Evolutionary conservation across 92 coral and sea anemone species (phyloP).

Genomic region (Umimayanthus chanpuru): DNA sequence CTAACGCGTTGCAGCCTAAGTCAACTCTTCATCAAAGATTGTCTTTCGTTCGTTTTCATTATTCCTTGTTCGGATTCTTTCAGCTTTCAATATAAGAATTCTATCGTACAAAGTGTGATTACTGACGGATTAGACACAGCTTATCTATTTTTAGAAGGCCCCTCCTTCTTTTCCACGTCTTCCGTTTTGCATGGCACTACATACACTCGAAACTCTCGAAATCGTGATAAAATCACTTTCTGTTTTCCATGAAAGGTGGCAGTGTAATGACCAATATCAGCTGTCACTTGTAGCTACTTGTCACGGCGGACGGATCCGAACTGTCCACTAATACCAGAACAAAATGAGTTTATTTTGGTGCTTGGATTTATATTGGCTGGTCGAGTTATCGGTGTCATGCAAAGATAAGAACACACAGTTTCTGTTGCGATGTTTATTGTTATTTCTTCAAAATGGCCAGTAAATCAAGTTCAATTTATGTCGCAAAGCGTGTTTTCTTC

Average conservation of each 20-base stretch:
- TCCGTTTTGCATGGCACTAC: neutral
- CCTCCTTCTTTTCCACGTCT: neutral
- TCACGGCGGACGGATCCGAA: neutral
- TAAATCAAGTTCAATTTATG: too few species aligned
- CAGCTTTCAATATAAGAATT: neutral
- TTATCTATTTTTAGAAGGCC: neutral
- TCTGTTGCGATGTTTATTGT: neutral
- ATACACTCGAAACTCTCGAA: neutral
- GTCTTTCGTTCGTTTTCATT: neutral
- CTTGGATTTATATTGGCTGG: neutral
- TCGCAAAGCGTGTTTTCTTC: neutral
- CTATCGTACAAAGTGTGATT: neutral
- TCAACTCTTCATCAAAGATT: neutral
- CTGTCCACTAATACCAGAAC: neutral
- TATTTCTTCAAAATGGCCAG: neutral
- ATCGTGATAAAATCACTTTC: neutral
- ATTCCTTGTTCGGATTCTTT: neutral
- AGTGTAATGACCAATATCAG: neutral
- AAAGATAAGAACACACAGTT: neutral
- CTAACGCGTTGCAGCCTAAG: neutral
- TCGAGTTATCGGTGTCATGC: neutral
- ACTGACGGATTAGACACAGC: neutral
- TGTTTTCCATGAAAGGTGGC: neutral
- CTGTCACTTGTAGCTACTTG: neutral
- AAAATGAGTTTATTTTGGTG: neutral